These are phyloP conservation scores for Cheilosia vernalis DNA, from an alignment of 2,888 invertebrate genomes.

Conservation along the genomic window DNA sequence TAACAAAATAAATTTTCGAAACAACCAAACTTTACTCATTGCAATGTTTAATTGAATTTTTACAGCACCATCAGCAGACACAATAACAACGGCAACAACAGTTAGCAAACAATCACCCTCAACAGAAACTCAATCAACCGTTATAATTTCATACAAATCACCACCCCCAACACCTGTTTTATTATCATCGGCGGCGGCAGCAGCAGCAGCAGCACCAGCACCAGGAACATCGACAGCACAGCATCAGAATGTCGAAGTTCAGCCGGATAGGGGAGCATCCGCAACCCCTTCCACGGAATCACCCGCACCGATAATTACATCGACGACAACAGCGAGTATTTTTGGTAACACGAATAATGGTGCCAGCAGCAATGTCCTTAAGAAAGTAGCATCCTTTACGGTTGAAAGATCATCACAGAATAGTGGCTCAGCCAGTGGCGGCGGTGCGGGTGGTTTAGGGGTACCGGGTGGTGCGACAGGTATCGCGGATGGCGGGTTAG, in stretches of 20 bases:
- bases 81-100: slow-evolving; percentile 76
- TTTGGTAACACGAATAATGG: slow-evolving; percentile 76
- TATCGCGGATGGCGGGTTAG: slow-evolving; percentile 68
- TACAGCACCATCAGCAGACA: slow-evolving; percentile 77
- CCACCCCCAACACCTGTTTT: slow-evolving; percentile 82
- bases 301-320: slow-evolving; percentile 67
- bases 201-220: slow-evolving; percentile 64
- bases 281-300: slow-evolving; percentile 49
- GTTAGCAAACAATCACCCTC: slow-evolving; percentile 77
- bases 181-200: slow-evolving; percentile 48
- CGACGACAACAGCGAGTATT: slow-evolving; percentile 66
- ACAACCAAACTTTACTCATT: slow-evolving; percentile 53
- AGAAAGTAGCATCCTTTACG: slow-evolving; percentile 93
- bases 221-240: slow-evolving; percentile 36
- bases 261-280: slow-evolving; percentile 41
- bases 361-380: slow-evolving; percentile 88
- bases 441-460: slow-evolving; percentile 61
- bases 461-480: slow-evolving; percentile 42
- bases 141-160: slow-evolving; percentile 83
- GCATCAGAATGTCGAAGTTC: slow-evolving; percentile 62
- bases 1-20: not conserved
- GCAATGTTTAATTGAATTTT: slow-evolving; percentile 68
- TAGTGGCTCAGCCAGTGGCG: slow-evolving; percentile 68
- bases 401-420: slow-evolving; percentile 86
- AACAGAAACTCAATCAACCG: slow-evolving; percentile 83